A percentile compares a stretch with the other conserved stretches of the same genome.
These are phyloP conservation scores for Rhea pennata DNA, from an alignment of 2,113 vertebrate species.

Conservation along the genomic window DNA sequence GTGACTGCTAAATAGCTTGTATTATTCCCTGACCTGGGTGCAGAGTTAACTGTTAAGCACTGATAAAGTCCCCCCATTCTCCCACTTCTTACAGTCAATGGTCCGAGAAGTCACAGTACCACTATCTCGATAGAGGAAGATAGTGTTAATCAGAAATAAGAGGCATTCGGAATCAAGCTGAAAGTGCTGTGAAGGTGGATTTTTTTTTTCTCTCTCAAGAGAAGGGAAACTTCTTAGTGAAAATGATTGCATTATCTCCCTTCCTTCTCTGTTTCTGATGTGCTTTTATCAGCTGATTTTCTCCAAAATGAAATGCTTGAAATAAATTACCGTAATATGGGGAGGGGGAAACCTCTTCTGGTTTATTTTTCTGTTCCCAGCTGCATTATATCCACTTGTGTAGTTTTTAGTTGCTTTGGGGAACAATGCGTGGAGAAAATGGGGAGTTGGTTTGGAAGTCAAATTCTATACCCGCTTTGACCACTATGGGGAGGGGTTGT, in stretches of 20 bases:
- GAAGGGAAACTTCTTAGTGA: neutral
- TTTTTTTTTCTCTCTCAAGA: neutral
- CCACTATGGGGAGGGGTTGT: neutral
- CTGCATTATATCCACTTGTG: neutral
- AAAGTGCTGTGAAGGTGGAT: neutral
- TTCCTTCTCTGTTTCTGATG: neutral
- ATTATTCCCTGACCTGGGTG: neutral
- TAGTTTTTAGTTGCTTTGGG: neutral
- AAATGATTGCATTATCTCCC: neutral
- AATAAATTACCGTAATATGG: neutral
- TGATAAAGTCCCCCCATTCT: neutral
- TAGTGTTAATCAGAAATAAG: neutral
- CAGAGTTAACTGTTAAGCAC: neutral
- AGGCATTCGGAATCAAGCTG: neutral
- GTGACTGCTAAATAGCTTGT: conserved; percentile 4
- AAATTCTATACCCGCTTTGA: neutral
- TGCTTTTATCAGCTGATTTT: neutral
- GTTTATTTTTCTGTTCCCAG: neutral
- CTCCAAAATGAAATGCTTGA: neutral
- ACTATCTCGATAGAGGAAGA: neutral
- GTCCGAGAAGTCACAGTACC: neutral
- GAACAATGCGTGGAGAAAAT: neutral
- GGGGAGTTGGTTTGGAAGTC: neutral
- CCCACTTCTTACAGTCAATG: neutral
- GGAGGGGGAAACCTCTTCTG: neutral